Conservation (phyloP, 2,888 invertebrate species). For the Rapana venosa region DNA sequence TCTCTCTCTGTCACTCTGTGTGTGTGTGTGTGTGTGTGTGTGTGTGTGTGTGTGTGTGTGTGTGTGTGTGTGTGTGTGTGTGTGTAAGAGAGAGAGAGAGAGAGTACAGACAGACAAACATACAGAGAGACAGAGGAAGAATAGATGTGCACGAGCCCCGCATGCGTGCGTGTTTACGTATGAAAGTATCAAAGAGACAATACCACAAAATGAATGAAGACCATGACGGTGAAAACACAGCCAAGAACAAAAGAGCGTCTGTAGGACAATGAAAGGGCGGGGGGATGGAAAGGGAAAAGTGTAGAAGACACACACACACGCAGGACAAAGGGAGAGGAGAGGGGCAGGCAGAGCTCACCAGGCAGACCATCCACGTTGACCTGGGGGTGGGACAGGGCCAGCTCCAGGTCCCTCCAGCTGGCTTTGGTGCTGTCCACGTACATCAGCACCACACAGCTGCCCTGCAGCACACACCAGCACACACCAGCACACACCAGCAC, state of each 20-base stretch:
- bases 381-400: conserved; percentile 19
- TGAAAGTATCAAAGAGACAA: too few species aligned
- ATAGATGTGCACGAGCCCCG: neutral
- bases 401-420: conserved; percentile 31
- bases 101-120: neutral
- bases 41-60: conserved; percentile 2
- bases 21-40: neutral
- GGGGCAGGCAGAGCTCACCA: neutral
- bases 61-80: neutral
- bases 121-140: neutral
- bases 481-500: too few species aligned
- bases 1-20: neutral
- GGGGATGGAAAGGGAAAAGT: neutral
- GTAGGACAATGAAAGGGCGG: too few species aligned
- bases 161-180: neutral
- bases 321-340: neutral
- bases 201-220: too few species aligned
- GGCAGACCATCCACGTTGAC: conserved; percentile 29
- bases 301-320: neutral
- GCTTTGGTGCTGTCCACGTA: neutral
- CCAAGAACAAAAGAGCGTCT: neutral
- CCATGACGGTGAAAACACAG: neutral
- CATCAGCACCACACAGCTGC: conserved; percentile 21
- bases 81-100: neutral
- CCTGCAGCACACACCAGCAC: neutral